Evolutionary conservation across 1,140 invertebrate genomes (phyloP).

Genomic region (Hestina assimilis): DNA sequence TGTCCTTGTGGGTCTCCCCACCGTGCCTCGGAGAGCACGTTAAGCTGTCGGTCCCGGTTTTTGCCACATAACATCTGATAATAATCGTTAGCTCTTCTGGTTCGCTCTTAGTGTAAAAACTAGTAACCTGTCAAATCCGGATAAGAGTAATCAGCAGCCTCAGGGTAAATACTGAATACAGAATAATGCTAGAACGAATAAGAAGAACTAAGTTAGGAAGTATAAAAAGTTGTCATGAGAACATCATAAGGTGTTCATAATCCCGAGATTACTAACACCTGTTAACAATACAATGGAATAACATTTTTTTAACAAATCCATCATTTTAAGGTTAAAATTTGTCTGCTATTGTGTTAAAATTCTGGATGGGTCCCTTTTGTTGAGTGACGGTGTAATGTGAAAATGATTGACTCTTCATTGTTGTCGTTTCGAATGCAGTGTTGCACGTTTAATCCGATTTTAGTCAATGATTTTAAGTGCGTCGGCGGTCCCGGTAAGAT

Average conservation of each 20-base stretch:
- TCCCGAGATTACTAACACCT: conserved; percentile 21
- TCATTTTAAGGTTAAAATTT: conserved; percentile 63
- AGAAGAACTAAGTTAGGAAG: neutral
- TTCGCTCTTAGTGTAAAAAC: no score
- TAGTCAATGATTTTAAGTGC: conserved; percentile 59
- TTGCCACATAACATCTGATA: no score
- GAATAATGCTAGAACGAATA: no score
- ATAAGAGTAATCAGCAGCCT: no score
- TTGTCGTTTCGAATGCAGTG: conserved; percentile 44
- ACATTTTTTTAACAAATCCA: conserved; percentile 49
- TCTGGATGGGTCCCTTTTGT: conserved; percentile 29
- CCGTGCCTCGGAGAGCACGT: no score
- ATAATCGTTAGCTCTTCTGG: no score
- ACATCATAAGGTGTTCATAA: neutral
- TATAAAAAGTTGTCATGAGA: neutral
- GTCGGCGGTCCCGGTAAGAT: conserved; percentile 37
- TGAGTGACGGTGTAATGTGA: conserved; percentile 45
- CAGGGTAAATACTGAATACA: no score
- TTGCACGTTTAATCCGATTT: conserved; percentile 60
- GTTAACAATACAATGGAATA: conserved; percentile 22
- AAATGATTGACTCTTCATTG: conserved; percentile 73
- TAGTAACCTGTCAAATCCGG: no score
- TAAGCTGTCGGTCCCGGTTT: no score
- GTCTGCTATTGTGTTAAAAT: conserved; percentile 43
- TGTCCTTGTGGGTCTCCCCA: no score